Evolutionary conservation across 1,140 invertebrate species (phyloP), one percentile per base, ranked within the genome.

Genomic region (Drosophila eugracilis): DNA sequence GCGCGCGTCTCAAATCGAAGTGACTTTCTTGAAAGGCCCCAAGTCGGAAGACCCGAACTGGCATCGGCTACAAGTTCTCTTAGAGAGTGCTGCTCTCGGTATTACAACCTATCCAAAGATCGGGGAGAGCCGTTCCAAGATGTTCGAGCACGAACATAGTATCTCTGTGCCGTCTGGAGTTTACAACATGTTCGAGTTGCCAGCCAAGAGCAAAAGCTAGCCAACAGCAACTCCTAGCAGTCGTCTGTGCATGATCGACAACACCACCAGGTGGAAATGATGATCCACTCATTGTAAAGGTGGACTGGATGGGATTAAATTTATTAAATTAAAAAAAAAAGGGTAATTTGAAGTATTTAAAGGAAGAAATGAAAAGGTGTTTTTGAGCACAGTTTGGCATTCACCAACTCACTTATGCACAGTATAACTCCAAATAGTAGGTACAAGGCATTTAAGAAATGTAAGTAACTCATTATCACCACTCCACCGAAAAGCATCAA

Each of bases 261-360:
- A 30, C 60, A 65, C 57, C 57, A 37, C 65, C 65, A 69, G 1
- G 62, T 52, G n/a, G 65, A 69, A 2, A 69, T 17, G 4, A 67
- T 44, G 22, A 69, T 15, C 60, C 47, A 69, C 22, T 67, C 7
- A 15, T 53, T 36, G 30, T 69, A 69, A 37, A 53, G 5, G 17
- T 69, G 45, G 24, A 53, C 65, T 69, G 22, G 4, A 12, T 5
- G 24, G 1, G 7, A 41, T 9, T 5, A 37, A 6, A 37, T 37
- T 4, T 9, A 32, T 17, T 9, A 19, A 10, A 21, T 19, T 21
- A 37, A 34, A 34, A 12, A 12, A 34, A 34, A 14, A 34, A 34
- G 4, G 4, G 10, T 4, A 34, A 34, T 12, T n/a, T 34, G 30
- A 32, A 32, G n/a, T n/a, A n/a, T n/a, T n/a, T n/a, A n/a, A n/a